Conservation (phyloP, 2,888 invertebrate genomes). For the Orthonevra nobilis region DNA sequence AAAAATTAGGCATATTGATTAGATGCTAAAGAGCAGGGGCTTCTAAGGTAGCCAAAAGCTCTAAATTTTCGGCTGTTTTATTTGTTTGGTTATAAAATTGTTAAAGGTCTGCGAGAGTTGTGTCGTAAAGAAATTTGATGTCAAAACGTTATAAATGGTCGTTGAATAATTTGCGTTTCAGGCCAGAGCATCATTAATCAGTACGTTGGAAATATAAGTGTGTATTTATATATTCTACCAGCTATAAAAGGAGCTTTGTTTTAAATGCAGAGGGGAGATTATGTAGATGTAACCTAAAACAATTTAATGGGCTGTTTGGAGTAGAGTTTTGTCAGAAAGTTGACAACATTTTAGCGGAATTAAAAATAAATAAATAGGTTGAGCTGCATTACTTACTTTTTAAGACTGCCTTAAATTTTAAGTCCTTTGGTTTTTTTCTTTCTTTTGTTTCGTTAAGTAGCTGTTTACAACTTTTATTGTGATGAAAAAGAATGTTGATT, state of each 20-base stretch:
- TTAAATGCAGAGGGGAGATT: neutral
- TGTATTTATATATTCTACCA: too few relatives aligned
- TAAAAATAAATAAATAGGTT: constrained; percentile 29
- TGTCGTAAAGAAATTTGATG: constrained; percentile 40
- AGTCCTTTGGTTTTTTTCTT: constrained; percentile 15
- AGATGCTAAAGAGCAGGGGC: constrained; percentile 48
- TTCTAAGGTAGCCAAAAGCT: constrained; percentile 48
- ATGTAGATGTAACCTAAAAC: constrained; percentile 25
- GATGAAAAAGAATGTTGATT: too few relatives aligned
- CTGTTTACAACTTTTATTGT: too few relatives aligned
- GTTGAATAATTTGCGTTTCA: constrained; percentile 38
- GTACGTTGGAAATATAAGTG: constrained; percentile 18
- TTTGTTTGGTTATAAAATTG: constrained; percentile 1
- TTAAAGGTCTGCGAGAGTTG: neutral
- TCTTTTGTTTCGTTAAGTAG: too few relatives aligned
- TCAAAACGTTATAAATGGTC: constrained; percentile 41
- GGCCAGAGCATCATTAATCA: constrained; percentile 41
- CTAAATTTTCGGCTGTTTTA: constrained; percentile 40
- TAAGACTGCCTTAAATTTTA: neutral
- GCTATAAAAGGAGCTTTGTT: too few relatives aligned
- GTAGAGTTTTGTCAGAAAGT: constrained; percentile 5
- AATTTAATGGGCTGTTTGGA: constrained; percentile 26
- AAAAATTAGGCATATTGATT: constrained; percentile 53
- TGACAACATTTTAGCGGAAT: constrained; percentile 28
- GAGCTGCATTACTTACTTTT: constrained; percentile 2